Base-by-base conservation (phyloP, 2,113 vertebrate species). In the Serilophus lunatus region DNA sequence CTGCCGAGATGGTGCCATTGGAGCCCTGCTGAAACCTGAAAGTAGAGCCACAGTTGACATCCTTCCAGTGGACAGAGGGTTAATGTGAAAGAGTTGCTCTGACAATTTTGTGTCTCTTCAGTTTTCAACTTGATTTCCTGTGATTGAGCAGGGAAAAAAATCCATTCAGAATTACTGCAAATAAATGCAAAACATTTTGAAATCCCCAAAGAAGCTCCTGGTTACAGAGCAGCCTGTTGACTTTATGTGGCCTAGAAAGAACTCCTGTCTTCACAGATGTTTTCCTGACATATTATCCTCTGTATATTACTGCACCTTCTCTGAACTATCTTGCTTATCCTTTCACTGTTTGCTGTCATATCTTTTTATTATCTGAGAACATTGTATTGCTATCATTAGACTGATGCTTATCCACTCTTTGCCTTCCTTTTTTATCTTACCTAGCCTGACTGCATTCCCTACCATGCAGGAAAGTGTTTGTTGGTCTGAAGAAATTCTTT, bases 381-480 rank as follows among this genome's bases (percentile, higher is more conserved):
- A 82, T 31, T 89, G 86, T 65, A 86, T 95, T 94, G 91, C 94
- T 95, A 93, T 91, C 90, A 96, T 97, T 95, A 96, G 94, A 90
- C 88, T 92, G 95, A 96, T 92, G 69, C 78, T 96, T 93, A 92
- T 94, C 95, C 75, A 54, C 54, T 85, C 71, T 66, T 82, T 83
- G 53, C 88, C 49, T 94, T 63, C 77, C 72, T 91, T 94, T 84
- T 93, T 87, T 86, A 92, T 94, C 75, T 92, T 68, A 72, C 85
- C 51, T 40, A 88, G 51, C 44, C 82, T 90, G 86, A 78, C 86
- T 93, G 88, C 76, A 33, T 81, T 94, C 94, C 82, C 33, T 10
- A 53, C 64, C 79, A 92, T 10, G 68, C 25, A 8, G 79, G 82
- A 81, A 92, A 78, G 75, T 45, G 38, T 53, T 86, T 84, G 85